Percentiles rank a stretch among this genome's conserved stretches.
phyloP scores from a whole-genome alignment of 1,140 invertebrate species.

The Mizuhopecten yessoensis region DNA sequence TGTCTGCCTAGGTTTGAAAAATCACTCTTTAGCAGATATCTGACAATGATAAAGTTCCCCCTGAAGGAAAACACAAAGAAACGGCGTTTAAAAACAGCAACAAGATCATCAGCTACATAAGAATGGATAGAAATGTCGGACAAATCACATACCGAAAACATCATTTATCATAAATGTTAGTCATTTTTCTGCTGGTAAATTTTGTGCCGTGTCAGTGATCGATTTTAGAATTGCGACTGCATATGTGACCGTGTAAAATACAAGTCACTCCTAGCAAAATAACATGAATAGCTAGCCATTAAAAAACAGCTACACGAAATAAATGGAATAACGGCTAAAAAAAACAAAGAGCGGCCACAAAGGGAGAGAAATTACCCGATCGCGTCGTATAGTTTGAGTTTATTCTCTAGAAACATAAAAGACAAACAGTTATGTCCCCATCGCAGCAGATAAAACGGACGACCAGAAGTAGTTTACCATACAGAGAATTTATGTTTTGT shows the following conservation, averaged over 20 bases:
- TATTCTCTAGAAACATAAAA: constrained; percentile 6
- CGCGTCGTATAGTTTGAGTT: not conserved
- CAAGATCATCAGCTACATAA: not conserved
- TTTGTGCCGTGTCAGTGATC: not conserved
- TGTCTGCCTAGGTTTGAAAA: not conserved
- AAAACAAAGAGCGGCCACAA: not conserved
- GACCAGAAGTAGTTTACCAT: not conserved
- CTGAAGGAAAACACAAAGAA: not conserved
- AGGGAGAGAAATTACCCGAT: constrained; percentile 17
- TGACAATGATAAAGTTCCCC: not conserved
- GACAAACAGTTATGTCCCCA: not conserved
- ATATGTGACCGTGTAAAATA: not conserved
- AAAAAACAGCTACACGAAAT: not conserved
- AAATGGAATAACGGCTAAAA: not conserved
- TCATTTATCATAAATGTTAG: not conserved
- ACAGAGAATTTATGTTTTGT: not conserved
- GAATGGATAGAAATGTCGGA: not conserved
- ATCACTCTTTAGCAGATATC: not conserved
- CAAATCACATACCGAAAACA: not conserved
- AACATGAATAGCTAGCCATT: not conserved
- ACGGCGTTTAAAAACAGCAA: not conserved
- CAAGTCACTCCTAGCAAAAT: not conserved
- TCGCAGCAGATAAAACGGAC: not conserved
- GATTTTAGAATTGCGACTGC: not conserved
- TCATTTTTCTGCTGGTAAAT: not conserved